These are phyloP conservation scores for Cydia strobilella DNA, from an alignment of 1,140 invertebrate genomes.

Conservation along the genomic window DNA sequence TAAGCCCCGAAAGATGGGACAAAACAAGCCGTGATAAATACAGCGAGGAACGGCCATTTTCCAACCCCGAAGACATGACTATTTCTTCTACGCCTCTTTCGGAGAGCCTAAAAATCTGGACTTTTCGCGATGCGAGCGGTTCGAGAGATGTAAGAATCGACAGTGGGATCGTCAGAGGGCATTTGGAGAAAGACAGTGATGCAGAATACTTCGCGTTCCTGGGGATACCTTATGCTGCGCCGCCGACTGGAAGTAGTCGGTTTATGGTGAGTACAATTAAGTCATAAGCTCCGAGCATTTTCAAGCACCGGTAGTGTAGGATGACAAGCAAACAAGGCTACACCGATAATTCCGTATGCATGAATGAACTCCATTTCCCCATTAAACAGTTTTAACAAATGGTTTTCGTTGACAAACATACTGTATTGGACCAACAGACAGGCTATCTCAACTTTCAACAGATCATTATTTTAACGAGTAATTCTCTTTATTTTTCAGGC, in stretches of 20 bases:
- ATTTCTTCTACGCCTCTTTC: background rate
- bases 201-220: constrained; percentile 35
- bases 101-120: background rate
- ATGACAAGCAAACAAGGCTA: too few species aligned
- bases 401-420: too few species aligned
- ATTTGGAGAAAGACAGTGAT: constrained; percentile 21
- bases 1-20: background rate
- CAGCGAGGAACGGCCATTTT: background rate
- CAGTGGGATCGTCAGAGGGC: constrained; percentile 33
- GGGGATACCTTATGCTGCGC: constrained; percentile 41
- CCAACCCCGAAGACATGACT: background rate
- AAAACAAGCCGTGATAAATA: too few species aligned
- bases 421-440: background rate
- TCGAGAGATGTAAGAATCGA: constrained; percentile 27
- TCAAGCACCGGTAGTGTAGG: background rate
- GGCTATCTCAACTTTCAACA: too few species aligned
- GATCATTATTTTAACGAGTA: background rate
- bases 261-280: constrained; percentile 36
- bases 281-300: too few species aligned
- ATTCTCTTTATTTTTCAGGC: constrained; percentile 60
- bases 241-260: constrained; percentile 32
- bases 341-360: too few species aligned
- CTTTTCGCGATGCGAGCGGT: background rate
- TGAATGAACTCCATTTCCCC: background rate
- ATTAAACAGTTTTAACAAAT: too few species aligned